These are phyloP conservation scores for Beroe forskalii DNA, from an alignment of 37 sponge, comb jelly and placozoan genomes.

Conservation along the genomic window DNA sequence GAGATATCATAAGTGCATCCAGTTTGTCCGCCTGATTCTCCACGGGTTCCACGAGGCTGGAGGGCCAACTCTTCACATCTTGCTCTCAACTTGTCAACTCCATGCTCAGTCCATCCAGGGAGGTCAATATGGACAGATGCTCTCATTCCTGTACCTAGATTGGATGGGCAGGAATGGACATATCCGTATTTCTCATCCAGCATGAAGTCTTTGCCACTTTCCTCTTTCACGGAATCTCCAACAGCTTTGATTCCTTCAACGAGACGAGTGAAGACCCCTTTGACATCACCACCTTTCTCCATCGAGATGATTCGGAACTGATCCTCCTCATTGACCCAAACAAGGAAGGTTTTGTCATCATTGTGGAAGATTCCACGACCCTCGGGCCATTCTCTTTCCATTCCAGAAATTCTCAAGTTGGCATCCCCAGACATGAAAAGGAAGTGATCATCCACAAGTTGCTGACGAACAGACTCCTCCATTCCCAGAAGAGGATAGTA, in stretches of 20 bases:
- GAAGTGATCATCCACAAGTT: slow-evolving; percentile 66
- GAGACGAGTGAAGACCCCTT: slow-evolving; percentile 72
- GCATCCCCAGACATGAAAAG: no score
- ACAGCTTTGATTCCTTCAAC: not conserved
- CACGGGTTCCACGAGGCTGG: no score
- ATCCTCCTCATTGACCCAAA: slow-evolving; percentile 91
- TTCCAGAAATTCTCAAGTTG: no score
- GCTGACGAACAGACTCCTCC: slow-evolving; percentile 62
- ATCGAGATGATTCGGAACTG: slow-evolving; percentile 87
- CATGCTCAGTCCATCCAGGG: slow-evolving; percentile 5
- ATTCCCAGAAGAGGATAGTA: slow-evolving; percentile 82
- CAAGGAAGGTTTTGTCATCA: no score
- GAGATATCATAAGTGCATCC: slow-evolving; percentile 80
- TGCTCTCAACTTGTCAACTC: slow-evolving; percentile 67
- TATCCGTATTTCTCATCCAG: no score
- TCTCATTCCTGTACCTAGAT: no score
- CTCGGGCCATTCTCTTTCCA: no score
- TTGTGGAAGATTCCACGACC: no score
- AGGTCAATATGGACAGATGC: no score
- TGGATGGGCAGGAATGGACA: no score
- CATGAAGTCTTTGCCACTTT: not conserved
- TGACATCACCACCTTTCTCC: no score
- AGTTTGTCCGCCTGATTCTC: slow-evolving; percentile 69
- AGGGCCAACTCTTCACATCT: slow-evolving; percentile 71
- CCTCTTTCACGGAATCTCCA: slow-evolving; percentile 6